Evolutionary conservation across 2,797 vertebrate species (phyloP), one percentile per base, ranked within the genome.

Genomic region (Mus caroli): DNA sequence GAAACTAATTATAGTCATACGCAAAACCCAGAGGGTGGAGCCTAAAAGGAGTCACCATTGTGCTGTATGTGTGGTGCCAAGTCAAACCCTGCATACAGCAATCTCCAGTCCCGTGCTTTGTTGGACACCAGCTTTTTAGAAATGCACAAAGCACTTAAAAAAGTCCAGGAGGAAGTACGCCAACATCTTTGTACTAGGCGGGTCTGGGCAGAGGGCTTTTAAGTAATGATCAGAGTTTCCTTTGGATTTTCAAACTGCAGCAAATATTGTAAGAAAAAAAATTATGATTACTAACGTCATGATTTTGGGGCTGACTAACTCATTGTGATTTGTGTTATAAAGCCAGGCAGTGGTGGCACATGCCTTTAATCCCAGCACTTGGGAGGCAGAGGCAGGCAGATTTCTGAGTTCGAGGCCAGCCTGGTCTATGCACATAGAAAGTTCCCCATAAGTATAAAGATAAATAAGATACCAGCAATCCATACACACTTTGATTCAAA

Each of bases 231-330:
- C 62, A 90, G 0, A 46, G 22, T 54, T 88, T 78, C 58, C 28
- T 92, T 76, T 88, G 37, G 13, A 71, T 85, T 92, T 91, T 28
- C 77, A 93, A 89, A 64, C 0, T 20, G 3, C 9, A 71, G 83
- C 19, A 90, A 96, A 62, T 52, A 78, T 62, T 79, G 34, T 11
- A 69, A 80, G 40, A 92, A 89, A 93, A 89, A 93, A 91, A 93
- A 43, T 50, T 79, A 11, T 37, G 26, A n/a, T 85, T 64, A 24
- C 83, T n/a, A 67, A 67, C 1, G 4, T 43, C 60, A 50, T 67
- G 31, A 34, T 20, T 52, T 80, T 83, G 14, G 46, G 31, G 26
- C 26, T 88, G 62, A 15, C 15, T 86, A 75, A 58, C 62, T 31
- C 54, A 46, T 43, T 77, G 67, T 37, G 20, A 58, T 83, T 92